phyloP scores from a whole-genome alignment of 2,113 vertebrate species.

The Gallinago media region DNA sequence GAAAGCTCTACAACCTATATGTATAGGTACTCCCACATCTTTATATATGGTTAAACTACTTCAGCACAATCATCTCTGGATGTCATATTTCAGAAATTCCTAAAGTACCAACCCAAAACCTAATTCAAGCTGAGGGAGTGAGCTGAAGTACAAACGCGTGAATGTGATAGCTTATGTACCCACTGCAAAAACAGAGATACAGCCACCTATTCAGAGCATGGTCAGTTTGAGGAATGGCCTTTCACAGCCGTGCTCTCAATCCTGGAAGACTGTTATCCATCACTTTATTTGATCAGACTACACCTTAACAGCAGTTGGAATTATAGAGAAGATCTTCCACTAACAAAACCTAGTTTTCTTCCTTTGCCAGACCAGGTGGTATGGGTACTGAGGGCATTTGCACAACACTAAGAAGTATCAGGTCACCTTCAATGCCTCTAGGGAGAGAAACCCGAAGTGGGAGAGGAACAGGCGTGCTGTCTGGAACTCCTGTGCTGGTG shows the following conservation, averaged over 20 bases:
- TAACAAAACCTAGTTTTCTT: background rate
- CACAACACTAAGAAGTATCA: background rate
- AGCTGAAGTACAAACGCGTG: background rate
- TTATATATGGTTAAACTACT: background rate
- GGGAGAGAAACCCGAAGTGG: slow-evolving; percentile 93
- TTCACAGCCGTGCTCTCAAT: background rate
- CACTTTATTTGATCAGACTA: background rate
- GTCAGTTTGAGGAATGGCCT: background rate
- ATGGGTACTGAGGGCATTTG: background rate
- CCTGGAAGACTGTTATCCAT: background rate
- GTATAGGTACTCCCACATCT: background rate
- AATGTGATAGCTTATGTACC: background rate
- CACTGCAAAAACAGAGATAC: background rate
- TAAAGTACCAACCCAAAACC: background rate
- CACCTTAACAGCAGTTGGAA: background rate
- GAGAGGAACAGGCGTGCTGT: slow-evolving; percentile 95
- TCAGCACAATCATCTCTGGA: background rate
- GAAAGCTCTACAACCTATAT: background rate
- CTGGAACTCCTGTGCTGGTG: slow-evolving; percentile 94
- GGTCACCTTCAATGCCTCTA: slow-evolving; percentile 93
- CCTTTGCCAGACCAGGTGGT: background rate
- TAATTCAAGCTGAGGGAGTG: background rate
- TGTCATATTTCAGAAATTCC: background rate
- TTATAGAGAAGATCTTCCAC: background rate
- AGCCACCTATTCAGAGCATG: background rate